Conservation (phyloP, 2,113 vertebrate species). For the Parus major region DNA sequence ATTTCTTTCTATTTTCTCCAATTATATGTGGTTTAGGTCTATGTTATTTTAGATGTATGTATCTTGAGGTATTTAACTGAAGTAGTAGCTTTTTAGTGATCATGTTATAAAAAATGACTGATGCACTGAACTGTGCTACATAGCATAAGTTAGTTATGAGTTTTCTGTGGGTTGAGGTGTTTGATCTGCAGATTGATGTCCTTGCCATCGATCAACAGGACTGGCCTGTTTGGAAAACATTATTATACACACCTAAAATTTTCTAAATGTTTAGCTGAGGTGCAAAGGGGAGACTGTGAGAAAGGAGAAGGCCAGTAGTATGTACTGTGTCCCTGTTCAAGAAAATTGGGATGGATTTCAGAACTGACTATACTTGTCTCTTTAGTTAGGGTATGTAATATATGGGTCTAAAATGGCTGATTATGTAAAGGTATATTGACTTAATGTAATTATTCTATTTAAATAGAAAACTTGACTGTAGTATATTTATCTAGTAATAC, state of each 20-base stretch:
- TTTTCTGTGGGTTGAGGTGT: not conserved
- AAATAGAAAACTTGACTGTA: not conserved
- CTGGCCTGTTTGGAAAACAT: not conserved
- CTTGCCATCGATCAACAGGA: not conserved
- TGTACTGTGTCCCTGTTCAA: accelerated
- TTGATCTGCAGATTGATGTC: not conserved
- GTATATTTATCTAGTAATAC: not conserved
- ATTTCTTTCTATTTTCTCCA: not conserved
- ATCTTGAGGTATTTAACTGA: not conserved
- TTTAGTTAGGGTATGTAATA: not conserved
- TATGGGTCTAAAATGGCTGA: not conserved
- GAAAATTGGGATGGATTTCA: not conserved
- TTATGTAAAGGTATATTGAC: not conserved
- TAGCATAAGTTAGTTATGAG: not conserved
- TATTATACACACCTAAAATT: not conserved
- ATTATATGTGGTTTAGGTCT: not conserved
- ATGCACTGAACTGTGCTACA: not conserved
- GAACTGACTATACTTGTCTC: not conserved
- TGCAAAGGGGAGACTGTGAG: not conserved
- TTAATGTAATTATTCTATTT: not conserved
- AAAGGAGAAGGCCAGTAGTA: not conserved
- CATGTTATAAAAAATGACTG: not conserved
- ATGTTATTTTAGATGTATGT: not conserved
- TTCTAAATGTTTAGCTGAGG: not conserved
- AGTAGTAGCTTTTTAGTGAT: not conserved